Base-by-base conservation (phyloP, 2,888 invertebrate species). In the Aspidapion aeneum region DNA sequence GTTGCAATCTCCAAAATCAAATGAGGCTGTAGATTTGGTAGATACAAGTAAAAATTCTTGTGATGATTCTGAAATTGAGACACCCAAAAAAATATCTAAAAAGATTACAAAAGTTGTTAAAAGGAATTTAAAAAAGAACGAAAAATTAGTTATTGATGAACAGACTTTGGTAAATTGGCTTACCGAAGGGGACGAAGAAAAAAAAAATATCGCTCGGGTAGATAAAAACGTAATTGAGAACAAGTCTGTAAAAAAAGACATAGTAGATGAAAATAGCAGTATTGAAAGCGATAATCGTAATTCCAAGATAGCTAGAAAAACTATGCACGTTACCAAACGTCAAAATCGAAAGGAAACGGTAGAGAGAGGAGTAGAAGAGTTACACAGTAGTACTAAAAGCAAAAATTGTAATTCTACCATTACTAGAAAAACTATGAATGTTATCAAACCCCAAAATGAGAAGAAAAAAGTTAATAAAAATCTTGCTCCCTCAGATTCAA, bases 51-150 rank as follows among this genome's bases (percentile, higher is more conserved):
- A 7, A 7, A 35, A 35, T 35, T 35, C 35, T 7, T 7, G 5
- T 12, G 60, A 63, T 58, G 63, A 61, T 61, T 63, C 63, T n/a
- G 63, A 63, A 21, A 57, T 63, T 48, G 18, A 35, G 3, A 35
- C 12, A 7, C 35, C 35, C 12, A 35, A 35, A 35, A 35, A 35
- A 35, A 35, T 35, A 35, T 35, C 35, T 3, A 35, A 12, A 35
- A 35, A 35, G 12, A 35, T 35, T 12, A 7, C 35, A 3, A 35
- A 35, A 35, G 12, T 35, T 35, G 12, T 12, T 12, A 35, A 35
- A 12, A 52, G n/a, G n/a, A n/a, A 5, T 9, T 5, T 18, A 52
- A 52, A 52, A 52, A 3, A 52, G 52, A 3, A 3, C 12, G 35
- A 35, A 35, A 35, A 35, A 35, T n/a, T n/a, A n/a, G 35, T 12